Evolutionary conservation across 2,113 vertebrate genomes (phyloP), one percentile per base, ranked within the genome.

Genomic region (Lontra canadensis): DNA sequence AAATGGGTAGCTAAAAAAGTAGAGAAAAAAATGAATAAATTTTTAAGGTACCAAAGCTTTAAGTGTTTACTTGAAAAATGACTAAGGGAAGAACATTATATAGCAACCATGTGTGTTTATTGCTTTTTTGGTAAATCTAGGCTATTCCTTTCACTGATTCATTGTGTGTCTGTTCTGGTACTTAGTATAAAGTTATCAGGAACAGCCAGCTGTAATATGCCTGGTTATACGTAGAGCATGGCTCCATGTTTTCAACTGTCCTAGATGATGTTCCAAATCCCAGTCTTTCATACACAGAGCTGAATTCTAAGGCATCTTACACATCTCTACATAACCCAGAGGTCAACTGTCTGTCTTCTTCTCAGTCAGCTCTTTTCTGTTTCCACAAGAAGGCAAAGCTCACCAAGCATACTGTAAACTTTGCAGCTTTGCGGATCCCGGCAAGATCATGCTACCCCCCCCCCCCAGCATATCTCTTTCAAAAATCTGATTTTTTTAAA

Each of bases 1-100:
- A 86, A 90, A 3, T 52, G 23, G 7, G 34, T 61, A 78, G 25
- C 65, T 88, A 69, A 31, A 87, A 67, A 97, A 81, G 23, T 36
- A 80, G 29, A 13, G 34, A 67, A 81, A 36, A 52, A 36, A 55
- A 25, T 6, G 7, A 86, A 94, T 52, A 94, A 61, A 81, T 42
- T 25, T 86, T 87, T 69, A 90, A 73, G 57, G 59, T 86, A 73
- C n/a, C 76, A 95, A 96, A 88, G 69, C 79, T 93, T 93, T 57
- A 79, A 78, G 67, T 88, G 61, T 78, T 95, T 79, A 42, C 44
- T 42, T 95, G 36, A 44, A 83, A 69, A 95, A 63, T 26, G 14
- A 90, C 52, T 83, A 47, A 91, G 7, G 44, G 69, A 92, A 88
- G 61, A 79, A 79, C 23, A 14, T 34, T 39, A 65, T 44, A 12